Evolutionary conservation across 2,113 vertebrate genomes (phyloP).

Genomic region (Erpornis zantholeuca): DNA sequence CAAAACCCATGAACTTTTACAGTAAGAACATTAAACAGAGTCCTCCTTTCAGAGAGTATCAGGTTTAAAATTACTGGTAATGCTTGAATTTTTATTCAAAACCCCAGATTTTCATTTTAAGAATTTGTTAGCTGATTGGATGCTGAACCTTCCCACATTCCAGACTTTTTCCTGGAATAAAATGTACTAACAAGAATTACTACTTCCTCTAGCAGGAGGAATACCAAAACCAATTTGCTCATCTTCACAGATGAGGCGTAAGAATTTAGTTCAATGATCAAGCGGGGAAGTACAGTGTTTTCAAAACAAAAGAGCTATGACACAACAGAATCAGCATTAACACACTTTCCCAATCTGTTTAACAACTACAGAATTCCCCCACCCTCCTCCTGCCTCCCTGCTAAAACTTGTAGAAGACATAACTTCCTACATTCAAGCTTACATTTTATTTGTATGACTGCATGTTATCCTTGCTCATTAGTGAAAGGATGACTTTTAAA

Average conservation of each 20-base stretch:
- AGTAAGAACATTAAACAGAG: not conserved
- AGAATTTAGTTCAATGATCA: not conserved
- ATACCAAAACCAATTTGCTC: not conserved
- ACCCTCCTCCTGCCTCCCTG: rapidly evolving
- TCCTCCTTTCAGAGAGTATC: not conserved
- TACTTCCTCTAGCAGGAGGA: not conserved
- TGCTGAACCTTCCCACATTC: not conserved
- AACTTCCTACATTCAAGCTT: not conserved
- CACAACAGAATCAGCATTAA: not conserved
- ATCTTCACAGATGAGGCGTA: not conserved
- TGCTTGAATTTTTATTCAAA: not conserved
- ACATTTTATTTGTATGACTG: not conserved
- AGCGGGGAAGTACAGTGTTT: not conserved
- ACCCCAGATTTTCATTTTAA: not conserved
- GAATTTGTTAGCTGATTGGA: not conserved
- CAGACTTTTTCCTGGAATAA: not conserved
- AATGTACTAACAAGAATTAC: not conserved
- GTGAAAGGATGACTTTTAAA: not conserved
- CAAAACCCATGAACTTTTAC: not conserved
- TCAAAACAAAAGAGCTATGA: not conserved
- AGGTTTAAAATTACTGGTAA: not conserved
- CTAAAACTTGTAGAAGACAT: not conserved
- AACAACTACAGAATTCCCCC: not conserved
- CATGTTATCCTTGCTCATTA: not conserved
- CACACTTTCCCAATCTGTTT: not conserved